A percentile compares a stretch with the other conserved stretches of the same genome.
phyloP scores from a whole-genome alignment of 2,797 vertebrate species.

The Miichthys miiuy region DNA sequence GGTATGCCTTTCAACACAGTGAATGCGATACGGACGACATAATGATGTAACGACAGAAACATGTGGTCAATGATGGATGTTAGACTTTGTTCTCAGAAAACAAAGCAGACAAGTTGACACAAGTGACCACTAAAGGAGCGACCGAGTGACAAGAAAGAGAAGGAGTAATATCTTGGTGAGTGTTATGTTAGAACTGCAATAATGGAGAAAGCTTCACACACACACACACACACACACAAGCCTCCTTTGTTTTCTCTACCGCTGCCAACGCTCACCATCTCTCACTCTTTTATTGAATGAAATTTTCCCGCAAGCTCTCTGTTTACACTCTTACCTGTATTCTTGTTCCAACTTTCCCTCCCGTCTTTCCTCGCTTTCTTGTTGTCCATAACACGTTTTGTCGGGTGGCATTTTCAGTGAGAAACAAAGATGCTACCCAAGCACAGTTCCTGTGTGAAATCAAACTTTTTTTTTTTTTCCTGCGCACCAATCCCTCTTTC shows the following conservation, averaged over 20 bases:
- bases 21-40: constrained; percentile 23
- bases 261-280: constrained; percentile 3
- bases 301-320: constrained; percentile 19
- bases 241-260: constrained; percentile 47
- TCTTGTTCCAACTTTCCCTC: constrained; percentile 2
- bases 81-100: constrained; percentile 53
- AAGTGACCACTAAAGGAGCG: constrained; percentile 32
- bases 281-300: constrained; percentile 37
- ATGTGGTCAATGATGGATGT: constrained; percentile 10
- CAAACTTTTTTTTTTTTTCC: not conserved
- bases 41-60: constrained; percentile 36
- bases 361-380: not conserved
- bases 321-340: constrained; percentile 12
- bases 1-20: constrained; percentile 25
- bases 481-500: constrained; percentile 15
- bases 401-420: constrained; percentile 45
- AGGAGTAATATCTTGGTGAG: constrained; percentile 34
- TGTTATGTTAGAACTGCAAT: constrained; percentile 29
- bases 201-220: constrained; percentile 29
- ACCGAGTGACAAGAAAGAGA: constrained; percentile 42
- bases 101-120: constrained; percentile 28
- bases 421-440: constrained; percentile 5
- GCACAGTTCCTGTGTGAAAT: constrained; percentile 30
- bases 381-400: constrained; percentile 31
- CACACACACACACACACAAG: constrained; percentile 19